These are phyloP conservation scores for Stichodactyla mertensii DNA, from an alignment of 64 coral and sea anemone genomes.

Conservation along the genomic window DNA sequence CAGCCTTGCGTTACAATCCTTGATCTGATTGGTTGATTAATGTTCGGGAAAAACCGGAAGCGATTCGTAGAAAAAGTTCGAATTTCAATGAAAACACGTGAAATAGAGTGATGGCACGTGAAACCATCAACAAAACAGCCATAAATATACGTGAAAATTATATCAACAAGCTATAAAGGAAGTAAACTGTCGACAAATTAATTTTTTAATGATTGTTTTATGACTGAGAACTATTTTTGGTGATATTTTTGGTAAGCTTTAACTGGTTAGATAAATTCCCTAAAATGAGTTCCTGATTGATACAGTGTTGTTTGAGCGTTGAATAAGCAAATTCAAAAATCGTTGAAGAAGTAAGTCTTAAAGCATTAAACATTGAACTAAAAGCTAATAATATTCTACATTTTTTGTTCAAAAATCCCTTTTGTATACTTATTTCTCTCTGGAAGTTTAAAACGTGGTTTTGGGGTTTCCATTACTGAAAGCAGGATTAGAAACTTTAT, in stretches of 20 bases:
- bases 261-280: slow-evolving; percentile 6
- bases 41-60: slow-evolving; percentile 14
- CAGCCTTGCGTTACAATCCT: neutral
- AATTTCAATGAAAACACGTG: neutral
- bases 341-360: neutral
- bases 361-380: neutral
- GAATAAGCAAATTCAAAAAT: neutral
- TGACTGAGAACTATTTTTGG: neutral
- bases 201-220: neutral
- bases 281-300: slow-evolving; percentile 3
- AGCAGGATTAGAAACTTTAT: too few relatives aligned
- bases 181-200: neutral
- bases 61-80: neutral
- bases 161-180: neutral
- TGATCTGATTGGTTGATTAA: neutral
- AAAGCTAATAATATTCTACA: neutral
- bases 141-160: neutral
- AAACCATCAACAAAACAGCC: neutral
- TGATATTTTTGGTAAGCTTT: neutral
- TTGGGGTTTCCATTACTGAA: neutral
- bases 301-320: neutral
- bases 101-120: neutral
- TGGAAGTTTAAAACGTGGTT: neutral
- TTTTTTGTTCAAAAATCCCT: neutral
- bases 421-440: neutral